Evolutionary conservation across 1,140 invertebrate genomes (phyloP).

Genomic region (Bombus cullumanus): DNA sequence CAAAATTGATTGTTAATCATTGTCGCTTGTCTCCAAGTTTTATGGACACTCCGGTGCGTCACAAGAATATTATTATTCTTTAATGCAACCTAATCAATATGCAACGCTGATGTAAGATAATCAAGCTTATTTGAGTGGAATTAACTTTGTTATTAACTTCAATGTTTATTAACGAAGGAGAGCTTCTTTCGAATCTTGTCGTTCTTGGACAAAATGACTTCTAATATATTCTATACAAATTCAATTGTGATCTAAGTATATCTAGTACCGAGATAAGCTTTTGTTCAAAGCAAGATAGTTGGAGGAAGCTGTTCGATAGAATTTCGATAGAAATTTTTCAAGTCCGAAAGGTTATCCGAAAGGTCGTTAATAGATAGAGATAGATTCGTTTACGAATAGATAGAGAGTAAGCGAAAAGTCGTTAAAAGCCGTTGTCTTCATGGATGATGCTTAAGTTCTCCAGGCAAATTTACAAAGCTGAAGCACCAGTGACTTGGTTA

Average conservation of each 20-base stretch:
- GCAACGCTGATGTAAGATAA: not conserved
- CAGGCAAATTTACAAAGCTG: constrained; percentile 3
- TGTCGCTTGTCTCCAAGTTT: not conserved
- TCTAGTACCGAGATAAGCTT: not conserved
- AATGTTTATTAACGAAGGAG: not conserved
- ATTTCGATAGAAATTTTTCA: not conserved
- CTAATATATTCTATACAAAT: not conserved
- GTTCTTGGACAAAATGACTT: not conserved
- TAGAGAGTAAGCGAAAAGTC: not conserved
- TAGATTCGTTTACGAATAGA: not conserved
- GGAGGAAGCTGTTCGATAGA: not conserved
- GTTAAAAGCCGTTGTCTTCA: constrained; percentile 13
- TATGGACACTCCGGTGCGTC: not conserved
- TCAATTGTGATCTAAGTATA: not conserved
- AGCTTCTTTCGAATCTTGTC: not conserved
- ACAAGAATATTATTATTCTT: not conserved
- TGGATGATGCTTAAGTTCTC: constrained; percentile 12
- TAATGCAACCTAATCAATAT: not conserved
- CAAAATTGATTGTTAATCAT: constrained; percentile 44
- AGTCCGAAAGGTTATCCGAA: not conserved
- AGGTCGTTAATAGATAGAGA: too few relatives aligned
- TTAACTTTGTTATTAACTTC: not conserved
- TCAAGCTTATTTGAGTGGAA: not conserved
- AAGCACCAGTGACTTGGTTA: constrained; percentile 10
- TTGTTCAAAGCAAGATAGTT: not conserved